phyloP scores from a whole-genome alignment of 2,888 invertebrate species.

The Drosophila paranaensis region DNA sequence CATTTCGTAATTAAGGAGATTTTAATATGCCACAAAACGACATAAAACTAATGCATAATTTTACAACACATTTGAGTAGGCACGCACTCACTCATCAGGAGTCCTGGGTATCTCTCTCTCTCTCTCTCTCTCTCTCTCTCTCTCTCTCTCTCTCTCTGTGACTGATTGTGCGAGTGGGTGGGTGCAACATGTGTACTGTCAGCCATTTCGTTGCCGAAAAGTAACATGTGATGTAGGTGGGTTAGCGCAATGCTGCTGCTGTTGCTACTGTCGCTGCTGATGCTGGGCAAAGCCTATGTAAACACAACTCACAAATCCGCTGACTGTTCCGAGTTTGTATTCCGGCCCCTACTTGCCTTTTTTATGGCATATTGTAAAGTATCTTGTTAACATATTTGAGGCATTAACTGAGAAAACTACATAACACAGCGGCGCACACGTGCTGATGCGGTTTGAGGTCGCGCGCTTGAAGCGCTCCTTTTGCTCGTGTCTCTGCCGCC shows the following conservation, averaged over 20 bases:
- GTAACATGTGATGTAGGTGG: conserved; percentile 11
- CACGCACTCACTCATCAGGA: conserved; percentile 58
- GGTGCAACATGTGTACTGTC: conserved; percentile 55
- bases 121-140: too few relatives aligned
- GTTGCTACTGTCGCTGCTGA: not conserved
- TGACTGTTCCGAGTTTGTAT: conserved; percentile 67
- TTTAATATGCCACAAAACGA: conserved; percentile 81
- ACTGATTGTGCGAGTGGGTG: conserved; percentile 9
- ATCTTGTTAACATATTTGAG: conserved; percentile 78
- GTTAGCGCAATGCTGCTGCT: conserved; percentile 6
- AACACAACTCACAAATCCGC: conserved; percentile 71
- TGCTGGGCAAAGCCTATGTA: conserved; percentile 63
- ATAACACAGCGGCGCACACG: conserved; percentile 41
- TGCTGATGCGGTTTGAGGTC: conserved; percentile 18
- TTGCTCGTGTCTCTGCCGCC: not conserved
- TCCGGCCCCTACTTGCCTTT: conserved; percentile 35
- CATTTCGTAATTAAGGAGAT: conserved; percentile 78
- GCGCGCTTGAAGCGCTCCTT: conserved; percentile 10
- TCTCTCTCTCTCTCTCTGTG: too few relatives aligned
- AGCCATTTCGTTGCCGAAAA: conserved; percentile 51
- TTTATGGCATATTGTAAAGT: conserved; percentile 76
- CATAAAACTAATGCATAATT: conserved; percentile 81
- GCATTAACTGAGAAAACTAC: conserved; percentile 74
- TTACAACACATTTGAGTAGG: conserved; percentile 78
- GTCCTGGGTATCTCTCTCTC: conserved; percentile 8